Evolutionary conservation across 2,113 vertebrate genomes (phyloP).

Genomic region (Xenus cinereus): DNA sequence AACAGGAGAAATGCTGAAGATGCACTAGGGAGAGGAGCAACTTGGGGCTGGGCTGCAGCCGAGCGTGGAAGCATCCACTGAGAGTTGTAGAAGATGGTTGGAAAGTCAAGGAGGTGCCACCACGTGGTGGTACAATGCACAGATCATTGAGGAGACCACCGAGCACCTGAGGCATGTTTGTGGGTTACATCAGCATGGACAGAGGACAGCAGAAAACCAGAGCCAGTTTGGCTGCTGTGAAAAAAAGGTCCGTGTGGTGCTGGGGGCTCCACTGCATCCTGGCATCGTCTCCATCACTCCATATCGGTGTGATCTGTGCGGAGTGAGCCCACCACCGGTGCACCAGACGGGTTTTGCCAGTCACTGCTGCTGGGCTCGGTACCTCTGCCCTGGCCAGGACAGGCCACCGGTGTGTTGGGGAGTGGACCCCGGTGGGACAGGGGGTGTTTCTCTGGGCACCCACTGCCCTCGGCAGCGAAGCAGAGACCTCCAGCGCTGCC

Average conservation of each 20-base stretch:
- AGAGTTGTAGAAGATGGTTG: background rate
- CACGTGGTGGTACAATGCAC: accelerated
- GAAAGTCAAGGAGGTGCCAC: background rate
- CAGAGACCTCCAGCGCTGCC: background rate
- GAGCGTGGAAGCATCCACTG: accelerated
- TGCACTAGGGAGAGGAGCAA: background rate
- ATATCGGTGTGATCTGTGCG: accelerated
- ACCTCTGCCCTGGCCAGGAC: accelerated
- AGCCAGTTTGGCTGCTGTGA: background rate
- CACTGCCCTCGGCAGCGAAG: background rate
- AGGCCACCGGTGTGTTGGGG: accelerated
- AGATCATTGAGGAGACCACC: accelerated
- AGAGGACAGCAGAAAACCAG: background rate
- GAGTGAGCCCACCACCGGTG: accelerated
- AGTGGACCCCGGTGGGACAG: no score
- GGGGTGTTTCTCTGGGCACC: background rate
- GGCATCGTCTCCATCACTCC: background rate
- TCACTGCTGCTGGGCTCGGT: accelerated
- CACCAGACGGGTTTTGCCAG: background rate
- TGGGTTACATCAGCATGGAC: background rate
- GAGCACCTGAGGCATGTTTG: accelerated
- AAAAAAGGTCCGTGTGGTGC: background rate
- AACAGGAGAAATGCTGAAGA: background rate
- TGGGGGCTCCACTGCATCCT: background rate
- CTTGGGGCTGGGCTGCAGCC: accelerated